Percentiles rank a stretch among this genome's conserved stretches.
These are phyloP conservation scores for Nothoprocta pentlandii DNA, from an alignment of 2,113 vertebrate genomes.

Conservation along the genomic window DNA sequence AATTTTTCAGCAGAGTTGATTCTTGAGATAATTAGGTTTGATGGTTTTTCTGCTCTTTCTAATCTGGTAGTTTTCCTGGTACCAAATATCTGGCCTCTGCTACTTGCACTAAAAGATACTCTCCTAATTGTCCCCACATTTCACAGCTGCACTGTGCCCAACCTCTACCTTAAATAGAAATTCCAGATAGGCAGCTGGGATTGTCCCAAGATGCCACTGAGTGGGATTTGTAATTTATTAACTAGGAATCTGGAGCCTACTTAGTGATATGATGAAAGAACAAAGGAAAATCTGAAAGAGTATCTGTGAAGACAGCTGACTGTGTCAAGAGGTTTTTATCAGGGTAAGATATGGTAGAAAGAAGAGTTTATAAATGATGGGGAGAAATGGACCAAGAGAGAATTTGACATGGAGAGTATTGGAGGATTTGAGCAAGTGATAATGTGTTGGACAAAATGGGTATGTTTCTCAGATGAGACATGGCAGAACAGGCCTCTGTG, in stretches of 20 bases:
- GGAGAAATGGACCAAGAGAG: not conserved
- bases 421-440: not conserved
- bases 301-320: not conserved
- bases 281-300: not conserved
- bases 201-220: not conserved
- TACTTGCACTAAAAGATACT: not conserved
- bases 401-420: not conserved
- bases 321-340: not conserved
- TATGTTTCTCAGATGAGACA: not conserved
- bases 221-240: not conserved
- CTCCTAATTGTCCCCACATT: not conserved
- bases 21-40: not conserved
- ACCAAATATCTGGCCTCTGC: not conserved
- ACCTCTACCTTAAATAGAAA: not conserved
- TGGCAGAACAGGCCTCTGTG: not conserved
- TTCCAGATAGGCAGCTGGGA: not conserved
- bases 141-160: not conserved
- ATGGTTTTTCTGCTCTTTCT: not conserved
- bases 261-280: not conserved
- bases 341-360: not conserved
- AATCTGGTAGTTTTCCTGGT: not conserved
- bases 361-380: not conserved
- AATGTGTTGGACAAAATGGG: not conserved
- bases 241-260: not conserved
- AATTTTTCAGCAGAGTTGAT: not conserved